phyloP scores from a whole-genome alignment of 2,888 invertebrate species.

The Drosophila mimica region DNA sequence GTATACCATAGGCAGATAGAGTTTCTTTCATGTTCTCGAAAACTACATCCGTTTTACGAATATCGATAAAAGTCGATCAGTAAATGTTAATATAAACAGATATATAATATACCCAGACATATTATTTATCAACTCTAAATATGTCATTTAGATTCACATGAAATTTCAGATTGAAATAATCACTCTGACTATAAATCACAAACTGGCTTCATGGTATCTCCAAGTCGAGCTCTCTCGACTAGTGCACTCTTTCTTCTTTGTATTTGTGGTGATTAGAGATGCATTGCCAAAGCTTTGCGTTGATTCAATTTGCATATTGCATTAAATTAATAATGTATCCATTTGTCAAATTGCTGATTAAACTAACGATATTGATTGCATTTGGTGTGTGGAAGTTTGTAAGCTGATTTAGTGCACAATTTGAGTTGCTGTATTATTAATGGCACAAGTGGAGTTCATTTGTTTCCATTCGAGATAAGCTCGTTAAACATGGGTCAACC shows the following conservation, averaged over 20 bases:
- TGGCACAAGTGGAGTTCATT: conserved; percentile 19
- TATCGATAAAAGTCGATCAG: not conserved
- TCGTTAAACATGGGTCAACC: conserved; percentile 39
- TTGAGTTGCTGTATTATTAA: conserved; percentile 16
- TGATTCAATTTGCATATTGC: not conserved
- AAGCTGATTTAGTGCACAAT: conserved; percentile 29
- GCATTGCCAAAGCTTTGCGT: conserved; percentile 1
- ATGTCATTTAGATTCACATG: not conserved
- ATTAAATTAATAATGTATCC: conserved; percentile 1
- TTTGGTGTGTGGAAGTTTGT: conserved; percentile 12
- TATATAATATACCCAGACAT: not conserved
- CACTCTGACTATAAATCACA: not conserved
- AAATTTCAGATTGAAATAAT: not conserved
- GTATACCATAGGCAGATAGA: not conserved
- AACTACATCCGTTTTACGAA: not conserved
- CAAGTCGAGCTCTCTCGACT: not conserved
- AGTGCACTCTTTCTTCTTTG: not conserved
- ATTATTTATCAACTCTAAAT: not conserved
- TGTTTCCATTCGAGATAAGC: conserved; percentile 31
- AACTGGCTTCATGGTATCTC: not conserved
- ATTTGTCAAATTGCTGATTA: conserved; percentile 17
- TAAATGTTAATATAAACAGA: accelerated
- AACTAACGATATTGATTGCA: conserved; percentile 10
- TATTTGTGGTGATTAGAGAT: conserved; percentile 8
- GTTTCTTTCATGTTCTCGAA: not conserved